Base-by-base conservation (phyloP, 1,140 invertebrate species). In the Sipha flava region DNA sequence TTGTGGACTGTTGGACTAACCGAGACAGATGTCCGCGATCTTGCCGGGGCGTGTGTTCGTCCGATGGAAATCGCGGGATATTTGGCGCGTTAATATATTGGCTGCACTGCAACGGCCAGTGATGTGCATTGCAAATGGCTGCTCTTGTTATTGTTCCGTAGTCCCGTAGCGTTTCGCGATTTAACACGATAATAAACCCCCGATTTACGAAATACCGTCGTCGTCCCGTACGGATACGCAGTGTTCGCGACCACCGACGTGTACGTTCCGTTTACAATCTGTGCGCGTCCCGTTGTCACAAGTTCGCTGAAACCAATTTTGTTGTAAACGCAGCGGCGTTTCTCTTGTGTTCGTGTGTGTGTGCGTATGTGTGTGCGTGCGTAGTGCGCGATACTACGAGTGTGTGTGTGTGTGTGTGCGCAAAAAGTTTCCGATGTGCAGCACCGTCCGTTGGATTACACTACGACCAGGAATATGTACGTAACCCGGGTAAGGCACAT, bases 141-240 rank as follows among this genome's bases (percentile, higher is more conserved):
- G 88, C 89, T 87, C 88, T 90, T 91, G 90, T 91, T 91, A 90
- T 91, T 91, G 90, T 91, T 90, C 88, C 87, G 89, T 89, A 89
- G 88, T 72, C 49, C 68, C 49, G 66, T 72, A 70, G 68, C 66
- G 68, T 88, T 88, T 89, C 68, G 66, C 88, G 87, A 87, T 87
- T 86, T 89, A 87, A 88, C 86, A 87, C 87, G 87, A 87, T 86
- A 87, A 88, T 88, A 88, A 87, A 88, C 87, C 85, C 85, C 86
- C 86, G 86, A 87, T 87, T 87, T 86, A 86, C 87, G 86, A 85
- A 87, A 86, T 87, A 86, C 23, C 54, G 52, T 86, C 85, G 87
- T 85, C 82, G 83, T 81, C 82, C 85, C 83, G 81, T 3, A 77
- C n/a, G 21, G 37, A 40, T 40, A 57, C 49, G 23, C 16, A 40